These are phyloP conservation scores for Salpingus planirostris DNA, from an alignment of 2,888 invertebrate species.

Conservation along the genomic window DNA sequence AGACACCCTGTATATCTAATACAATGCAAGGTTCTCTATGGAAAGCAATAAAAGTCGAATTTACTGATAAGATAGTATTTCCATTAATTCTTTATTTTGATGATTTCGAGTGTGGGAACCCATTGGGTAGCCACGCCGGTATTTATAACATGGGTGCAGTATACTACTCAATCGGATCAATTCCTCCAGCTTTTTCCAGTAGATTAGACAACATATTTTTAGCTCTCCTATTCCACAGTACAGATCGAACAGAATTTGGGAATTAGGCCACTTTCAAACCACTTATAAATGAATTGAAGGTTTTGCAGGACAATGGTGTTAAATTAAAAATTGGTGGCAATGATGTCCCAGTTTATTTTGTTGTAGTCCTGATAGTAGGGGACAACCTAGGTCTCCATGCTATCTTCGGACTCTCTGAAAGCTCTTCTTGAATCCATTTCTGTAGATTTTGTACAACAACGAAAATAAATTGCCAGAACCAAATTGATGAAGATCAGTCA, in stretches of 20 bases:
- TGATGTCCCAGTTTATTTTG: neutral
- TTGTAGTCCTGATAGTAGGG: neutral
- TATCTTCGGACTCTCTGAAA: neutral
- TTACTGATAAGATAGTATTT: neutral
- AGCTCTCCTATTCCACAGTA: constrained; percentile 2
- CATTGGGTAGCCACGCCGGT: constrained; percentile 2
- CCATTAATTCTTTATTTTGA: constrained; percentile 2
- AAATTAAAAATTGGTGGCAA: too few relatives aligned
- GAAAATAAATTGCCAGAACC: too few relatives aligned
- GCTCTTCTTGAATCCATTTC: neutral
- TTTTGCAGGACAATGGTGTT: neutral
- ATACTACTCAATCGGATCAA: neutral
- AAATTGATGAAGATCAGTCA: neutral
- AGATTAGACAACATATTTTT: constrained; percentile 3
- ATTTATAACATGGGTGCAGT: constrained; percentile 1
- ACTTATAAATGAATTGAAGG: neutral
- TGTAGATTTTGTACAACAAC: neutral
- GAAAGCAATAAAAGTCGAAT: too few relatives aligned
- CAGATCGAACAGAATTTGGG: constrained; percentile 2
- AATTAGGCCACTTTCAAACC: too few relatives aligned
- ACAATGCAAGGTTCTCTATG: neutral
- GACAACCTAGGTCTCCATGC: neutral
- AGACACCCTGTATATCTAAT: neutral
- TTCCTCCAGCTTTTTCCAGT: constrained; percentile 2
- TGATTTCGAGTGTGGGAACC: constrained; percentile 3